Evolutionary conservation across 2,113 vertebrate genomes (phyloP).

Genomic region (Gnathonemus longibarbis): DNA sequence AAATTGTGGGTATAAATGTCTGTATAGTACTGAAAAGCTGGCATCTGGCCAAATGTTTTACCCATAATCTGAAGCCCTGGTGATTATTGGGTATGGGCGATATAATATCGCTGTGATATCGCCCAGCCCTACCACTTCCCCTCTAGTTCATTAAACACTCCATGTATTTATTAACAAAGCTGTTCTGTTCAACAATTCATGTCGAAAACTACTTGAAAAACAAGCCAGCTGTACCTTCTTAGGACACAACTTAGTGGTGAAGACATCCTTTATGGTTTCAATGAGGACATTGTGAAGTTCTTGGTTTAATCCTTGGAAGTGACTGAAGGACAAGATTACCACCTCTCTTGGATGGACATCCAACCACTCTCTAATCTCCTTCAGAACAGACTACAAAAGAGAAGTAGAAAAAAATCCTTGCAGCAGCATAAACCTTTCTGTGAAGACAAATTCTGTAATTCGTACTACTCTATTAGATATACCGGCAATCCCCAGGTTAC

Average conservation of each 20-base stretch:
- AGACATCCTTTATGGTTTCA: conserved; percentile 51
- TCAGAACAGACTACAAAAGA: conserved; percentile 50
- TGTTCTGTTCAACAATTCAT: neutral
- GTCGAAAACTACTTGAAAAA: neutral
- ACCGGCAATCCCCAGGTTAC: neutral
- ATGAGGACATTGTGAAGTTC: conserved; percentile 59
- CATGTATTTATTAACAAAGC: neutral
- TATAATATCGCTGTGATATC: no score
- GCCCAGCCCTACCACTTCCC: neutral
- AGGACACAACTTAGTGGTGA: conserved; percentile 60
- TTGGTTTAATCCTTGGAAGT: conserved; percentile 56
- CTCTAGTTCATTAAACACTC: neutral
- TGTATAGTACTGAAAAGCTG: no score
- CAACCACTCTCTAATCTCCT: conserved; percentile 63
- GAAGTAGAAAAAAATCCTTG: neutral
- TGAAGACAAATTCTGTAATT: neutral
- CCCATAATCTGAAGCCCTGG: no score
- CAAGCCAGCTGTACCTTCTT: conserved; percentile 46
- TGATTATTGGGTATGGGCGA: no score
- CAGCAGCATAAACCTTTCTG: neutral
- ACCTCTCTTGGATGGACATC: conserved; percentile 63
- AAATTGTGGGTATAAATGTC: no score
- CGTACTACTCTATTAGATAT: neutral
- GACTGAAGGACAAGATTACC: conserved; percentile 66
- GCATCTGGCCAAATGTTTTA: no score